Base-by-base conservation (phyloP, 2,113 vertebrate genomes). In the Planiliza haematocheilus region DNA sequence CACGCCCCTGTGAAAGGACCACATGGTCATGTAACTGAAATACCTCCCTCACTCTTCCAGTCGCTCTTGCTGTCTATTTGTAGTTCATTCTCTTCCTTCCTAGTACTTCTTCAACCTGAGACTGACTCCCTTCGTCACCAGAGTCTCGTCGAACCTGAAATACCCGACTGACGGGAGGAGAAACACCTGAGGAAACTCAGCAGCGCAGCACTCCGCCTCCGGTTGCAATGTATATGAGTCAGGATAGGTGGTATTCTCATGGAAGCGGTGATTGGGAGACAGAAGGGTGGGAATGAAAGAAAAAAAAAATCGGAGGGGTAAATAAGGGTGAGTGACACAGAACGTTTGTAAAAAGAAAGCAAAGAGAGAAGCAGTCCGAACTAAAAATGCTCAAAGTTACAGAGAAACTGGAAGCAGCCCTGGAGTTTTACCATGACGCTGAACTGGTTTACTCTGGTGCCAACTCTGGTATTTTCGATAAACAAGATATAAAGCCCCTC, bases 61-160 rank as follows among this genome's bases (percentile, higher is more conserved):
- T 30, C 24, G 5, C 24, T 30, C 24, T 30, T 30, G 24, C 24
- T 5, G 2, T 5, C 24, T 30, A 2, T 30, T 2, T 30, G 24
- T 30, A 30, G 24, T 30, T 30, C 24, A 46, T 1, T 7, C 14
- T 70, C 39, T 38, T 24, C 24, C 10, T 14, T 61, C 21, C 59
- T 17, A 16, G 24, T 61, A 24, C 10, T 57, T 38, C 39, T 57
- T 38, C 24, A 42, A 8, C 17, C 17, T n/a, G 8, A 58, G 13
- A 14, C 42, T 38, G 10, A 37, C 49, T 63, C 9, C 10, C 55
- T 49, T 20, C 55, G 57, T 11, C 9, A 18, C 4, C 13, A 10
- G 51, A 66, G 42, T 57, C 68, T 60, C 10, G 65, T 30, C 2
- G 0, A 69, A 84, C 91, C 70, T 73, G 92, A 91, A 91, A 88